A percentile compares a stretch with the other conserved stretches of the same genome.
Evolutionary conservation across 2,113 vertebrate genomes (phyloP).

Genomic region (Chlorodrepanis virens): DNA sequence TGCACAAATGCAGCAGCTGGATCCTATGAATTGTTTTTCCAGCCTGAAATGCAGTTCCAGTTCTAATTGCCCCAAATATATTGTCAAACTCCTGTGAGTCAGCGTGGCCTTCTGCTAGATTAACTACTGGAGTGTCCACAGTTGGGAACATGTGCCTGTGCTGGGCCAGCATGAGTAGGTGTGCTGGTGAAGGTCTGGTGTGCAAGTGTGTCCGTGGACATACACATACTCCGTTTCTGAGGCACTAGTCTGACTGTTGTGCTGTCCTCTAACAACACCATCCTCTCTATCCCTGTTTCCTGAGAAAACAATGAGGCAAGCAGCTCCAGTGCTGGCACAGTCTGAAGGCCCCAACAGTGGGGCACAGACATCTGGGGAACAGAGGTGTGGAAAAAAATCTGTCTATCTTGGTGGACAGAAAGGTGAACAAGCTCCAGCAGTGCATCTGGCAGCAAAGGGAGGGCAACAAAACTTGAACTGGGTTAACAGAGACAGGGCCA

Average conservation of each 20-base stretch:
- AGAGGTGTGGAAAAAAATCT: not conserved
- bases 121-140: not conserved
- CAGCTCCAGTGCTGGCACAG: not conserved
- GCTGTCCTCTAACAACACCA: not conserved
- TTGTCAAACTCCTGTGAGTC: not conserved
- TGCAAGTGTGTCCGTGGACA: not conserved
- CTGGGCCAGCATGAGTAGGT: not conserved
- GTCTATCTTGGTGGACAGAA: not conserved
- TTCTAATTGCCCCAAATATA: not conserved
- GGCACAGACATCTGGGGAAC: not conserved
- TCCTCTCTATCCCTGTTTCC: not conserved
- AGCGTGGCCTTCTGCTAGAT: not conserved
- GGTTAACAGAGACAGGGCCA: not conserved
- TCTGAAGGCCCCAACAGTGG: not conserved
- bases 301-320: not conserved
- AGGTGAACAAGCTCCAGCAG: not conserved
- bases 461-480: not conserved
- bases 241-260: not conserved
- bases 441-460: not conserved
- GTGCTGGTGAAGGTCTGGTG: not conserved
- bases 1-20: not conserved
- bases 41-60: not conserved
- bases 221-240: fast-evolving
- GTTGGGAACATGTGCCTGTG: not conserved
- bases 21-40: not conserved